Base-by-base conservation (phyloP, 2,888 invertebrate genomes). In the Cryptocheilus praepositus region DNA sequence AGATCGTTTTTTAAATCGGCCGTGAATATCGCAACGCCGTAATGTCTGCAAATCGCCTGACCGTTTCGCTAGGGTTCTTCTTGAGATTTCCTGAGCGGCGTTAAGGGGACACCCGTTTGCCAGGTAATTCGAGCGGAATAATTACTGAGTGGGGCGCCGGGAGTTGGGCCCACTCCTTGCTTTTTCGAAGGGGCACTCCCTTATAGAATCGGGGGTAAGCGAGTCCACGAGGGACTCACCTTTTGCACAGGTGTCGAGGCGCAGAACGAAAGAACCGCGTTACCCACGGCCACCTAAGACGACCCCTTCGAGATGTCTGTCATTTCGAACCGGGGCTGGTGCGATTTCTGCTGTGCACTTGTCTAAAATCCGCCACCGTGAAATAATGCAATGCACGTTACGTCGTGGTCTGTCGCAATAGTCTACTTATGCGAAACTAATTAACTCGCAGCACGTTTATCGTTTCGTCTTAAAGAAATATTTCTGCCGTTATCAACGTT, bases 61-160 rank as follows among this genome's bases (percentile, higher is more conserved):
- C 0, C 46, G 61, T 61, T 36, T 43, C 36, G 51, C 61, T 15
- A 36, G 36, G 21, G 13, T 28, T 28, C 21, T 13, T 52, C 54
- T 16, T 61, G 45, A 57, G 60, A 63, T 67, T 75, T 62, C 64
- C 62, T 65, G 22, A 43, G 44, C 61, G 60, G 51, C 53, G 64
- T 62, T 51, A 63, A 74, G 57, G 55, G 49, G 45, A 53, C 64
- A 54, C 59, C 62, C 66, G 70, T 67, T 75, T 65, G 75, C 57
- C 54, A 21, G 60, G 65, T 68, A 75, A 70, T 69, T 76, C 76
- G 63, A 70, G 71, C 76, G 73, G 67, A 76, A 76, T 73, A 70
- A 76, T 70, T 73, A 59, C 68, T n/a, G 61, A 56, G 59, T 54
- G 57, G 60, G 56, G 53, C 55, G 51, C 57, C 63, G 49, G 13